Evolutionary conservation across 2,888 invertebrate genomes (phyloP).

Genomic region (Apoderus coryli): DNA sequence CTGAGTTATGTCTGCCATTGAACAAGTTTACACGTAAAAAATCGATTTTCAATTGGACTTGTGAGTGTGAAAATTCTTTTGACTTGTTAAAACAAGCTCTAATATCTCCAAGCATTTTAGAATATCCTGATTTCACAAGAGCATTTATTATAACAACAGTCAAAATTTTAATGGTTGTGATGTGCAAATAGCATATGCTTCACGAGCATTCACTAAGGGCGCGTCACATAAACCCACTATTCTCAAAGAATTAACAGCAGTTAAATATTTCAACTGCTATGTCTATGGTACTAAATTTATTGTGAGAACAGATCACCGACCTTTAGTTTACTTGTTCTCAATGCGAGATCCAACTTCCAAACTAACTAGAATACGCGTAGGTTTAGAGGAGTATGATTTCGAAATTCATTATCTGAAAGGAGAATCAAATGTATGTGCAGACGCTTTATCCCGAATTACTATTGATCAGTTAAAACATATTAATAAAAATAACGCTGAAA

Average conservation of each 20-base stretch:
- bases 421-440: too few species aligned
- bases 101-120: slow-evolving; percentile 7
- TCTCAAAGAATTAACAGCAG: slow-evolving; percentile 8
- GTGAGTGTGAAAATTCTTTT: slow-evolving; percentile 11
- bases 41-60: slow-evolving; percentile 8
- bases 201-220: slow-evolving; percentile 9
- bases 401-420: too few species aligned
- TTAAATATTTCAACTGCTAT: slow-evolving; percentile 6
- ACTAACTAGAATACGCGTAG: slow-evolving; percentile 1
- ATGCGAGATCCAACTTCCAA: slow-evolving; percentile 2
- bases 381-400: too few species aligned
- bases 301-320: too few species aligned
- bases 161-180: slow-evolving; percentile 6
- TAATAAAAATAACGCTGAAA: too few species aligned
- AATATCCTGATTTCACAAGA: slow-evolving; percentile 10
- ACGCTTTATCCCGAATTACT: too few species aligned
- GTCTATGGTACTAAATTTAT: slow-evolving; percentile 5
- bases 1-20: slow-evolving; percentile 8
- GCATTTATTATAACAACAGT: slow-evolving; percentile 9
- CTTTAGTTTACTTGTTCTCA: too few species aligned
- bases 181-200: slow-evolving; percentile 10
- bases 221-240: slow-evolving; percentile 7
- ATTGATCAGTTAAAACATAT: too few species aligned
- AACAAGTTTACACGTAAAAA: slow-evolving; percentile 9
- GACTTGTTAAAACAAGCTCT: slow-evolving; percentile 7